Conservation (phyloP, 2,113 vertebrate genomes). For the Eptatretus burgeri region DNA sequence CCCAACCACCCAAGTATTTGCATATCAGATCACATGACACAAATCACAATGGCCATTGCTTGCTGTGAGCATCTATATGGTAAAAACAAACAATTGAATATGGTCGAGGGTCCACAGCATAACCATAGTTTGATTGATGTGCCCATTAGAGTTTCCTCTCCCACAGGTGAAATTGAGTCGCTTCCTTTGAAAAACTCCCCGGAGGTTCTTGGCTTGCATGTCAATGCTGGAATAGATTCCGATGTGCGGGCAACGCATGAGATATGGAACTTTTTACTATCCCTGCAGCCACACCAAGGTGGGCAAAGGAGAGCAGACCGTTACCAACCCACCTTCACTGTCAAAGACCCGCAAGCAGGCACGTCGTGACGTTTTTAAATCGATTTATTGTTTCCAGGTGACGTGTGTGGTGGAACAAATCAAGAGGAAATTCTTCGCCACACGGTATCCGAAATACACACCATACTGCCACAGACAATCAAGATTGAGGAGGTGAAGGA, state of each 20-base stretch:
- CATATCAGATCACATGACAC: too few relatives aligned
- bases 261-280: constrained; percentile 50
- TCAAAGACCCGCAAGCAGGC: background rate
- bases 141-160: background rate
- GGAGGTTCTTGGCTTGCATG: constrained; percentile 53
- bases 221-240: constrained; percentile 71
- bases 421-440: constrained; percentile 49
- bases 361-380: background rate
- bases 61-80: too few relatives aligned
- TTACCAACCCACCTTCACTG: background rate
- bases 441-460: constrained; percentile 51
- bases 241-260: constrained; percentile 42
- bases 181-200: constrained; percentile 47
- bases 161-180: constrained; percentile 41
- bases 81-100: too few relatives aligned
- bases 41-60: too few relatives aligned
- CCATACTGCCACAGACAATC: constrained; percentile 38
- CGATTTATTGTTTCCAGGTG: constrained; percentile 20
- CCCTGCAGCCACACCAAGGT: constrained; percentile 77
- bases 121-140: too few relatives aligned
- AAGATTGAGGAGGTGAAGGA: constrained; percentile 41
- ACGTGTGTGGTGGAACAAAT: constrained; percentile 31
- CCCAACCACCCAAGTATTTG: too few relatives aligned
- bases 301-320: too few relatives aligned
- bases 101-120: too few relatives aligned